Evolutionary conservation across 2,888 invertebrate genomes (phyloP), one percentile per base, ranked within the genome.

Genomic region (Leptinotarsa peninsularis): DNA sequence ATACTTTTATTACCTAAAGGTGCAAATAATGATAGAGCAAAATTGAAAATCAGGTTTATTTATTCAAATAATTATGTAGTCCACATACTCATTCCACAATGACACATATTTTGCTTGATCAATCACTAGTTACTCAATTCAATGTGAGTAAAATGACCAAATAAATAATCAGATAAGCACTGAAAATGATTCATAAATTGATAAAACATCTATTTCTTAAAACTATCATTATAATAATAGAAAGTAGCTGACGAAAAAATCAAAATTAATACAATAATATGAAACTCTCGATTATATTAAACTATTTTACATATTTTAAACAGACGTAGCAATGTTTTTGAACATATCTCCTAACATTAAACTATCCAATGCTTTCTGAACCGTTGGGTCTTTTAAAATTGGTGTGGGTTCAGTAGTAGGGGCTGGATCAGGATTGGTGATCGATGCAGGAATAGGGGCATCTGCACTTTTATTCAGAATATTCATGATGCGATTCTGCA

Each of bases 361-460:
- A 75, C 93, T 94, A 84, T 95, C 94, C 71, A 96, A 88, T 1
- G 95, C 95, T 87, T 93, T 94, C 88, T 94, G 93, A 15, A 96
- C 93, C 1, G 93, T 93, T 0, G 94, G 93, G 86, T 95, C 95
- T 77, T 93, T 93, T 23, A 95, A 88, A n/a, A 95, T 87, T 10
- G 88, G 88, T 7, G 87, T 85, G 4, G 88, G 84, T 10, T 83
- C 80, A n/a, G 80, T 78, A 13, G 84, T 80, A 79, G 87, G 82
- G 21, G 81, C 74, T 13, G 84, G 78, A 3, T 87, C 85, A 0
- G 86, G 81, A 0, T 85, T 84, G 73, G 89, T 89, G 23, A 83
- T 81, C 0, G 83, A 83, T n/a, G 76, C 75, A 21, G 86, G 84
- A 72, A 86, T 84, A 0, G 85, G 82, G 0, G 88, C 80, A 10